A percentile compares a stretch with the other conserved stretches of the same genome.
phyloP scores from a whole-genome alignment of 2,797 vertebrate genomes.

The Micromesistius poutassou region DNA sequence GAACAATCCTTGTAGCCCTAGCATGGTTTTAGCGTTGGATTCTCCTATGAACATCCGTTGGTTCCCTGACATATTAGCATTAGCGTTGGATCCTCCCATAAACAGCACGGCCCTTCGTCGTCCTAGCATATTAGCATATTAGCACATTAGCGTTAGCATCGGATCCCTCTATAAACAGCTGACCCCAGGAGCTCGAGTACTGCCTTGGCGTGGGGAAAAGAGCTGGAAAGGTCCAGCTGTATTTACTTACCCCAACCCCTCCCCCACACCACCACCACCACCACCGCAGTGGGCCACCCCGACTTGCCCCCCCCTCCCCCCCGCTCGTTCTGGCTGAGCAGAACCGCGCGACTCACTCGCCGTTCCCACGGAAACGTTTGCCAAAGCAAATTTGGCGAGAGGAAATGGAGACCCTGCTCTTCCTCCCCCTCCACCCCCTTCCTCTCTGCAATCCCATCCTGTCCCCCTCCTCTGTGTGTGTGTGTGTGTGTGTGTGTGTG shows the following conservation, averaged over 20 bases:
- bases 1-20: background rate
- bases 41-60: too few relatives aligned
- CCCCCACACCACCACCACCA: slow-evolving; percentile 5
- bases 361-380: slow-evolving; percentile 77
- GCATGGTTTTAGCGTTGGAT: background rate
- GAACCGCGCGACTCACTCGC: slow-evolving; percentile 46
- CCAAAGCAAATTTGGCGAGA: slow-evolving; percentile 75
- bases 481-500: slow-evolving; percentile 37
- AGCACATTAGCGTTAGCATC: background rate
- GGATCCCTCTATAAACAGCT: slow-evolving; percentile 28
- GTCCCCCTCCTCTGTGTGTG: slow-evolving; percentile 36
- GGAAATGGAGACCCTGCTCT: slow-evolving; percentile 73
- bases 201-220: slow-evolving; percentile 28
- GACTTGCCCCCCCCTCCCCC: slow-evolving; percentile 39
- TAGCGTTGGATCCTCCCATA: too few relatives aligned
- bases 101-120: background rate
- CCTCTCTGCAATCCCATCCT: slow-evolving; percentile 27
- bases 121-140: background rate
- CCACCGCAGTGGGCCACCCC: slow-evolving; percentile 36
- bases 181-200: slow-evolving; percentile 25
- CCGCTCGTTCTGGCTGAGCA: slow-evolving; percentile 41
- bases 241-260: slow-evolving; percentile 53
- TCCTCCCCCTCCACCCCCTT: slow-evolving; percentile 35
- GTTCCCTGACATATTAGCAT: too few relatives aligned
- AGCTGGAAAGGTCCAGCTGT: slow-evolving; percentile 63